A percentile compares a stretch with the other conserved stretches of the same genome.
phyloP scores from a whole-genome alignment of 92 coral and sea anemone species.

The Siderastrea siderea region DNA sequence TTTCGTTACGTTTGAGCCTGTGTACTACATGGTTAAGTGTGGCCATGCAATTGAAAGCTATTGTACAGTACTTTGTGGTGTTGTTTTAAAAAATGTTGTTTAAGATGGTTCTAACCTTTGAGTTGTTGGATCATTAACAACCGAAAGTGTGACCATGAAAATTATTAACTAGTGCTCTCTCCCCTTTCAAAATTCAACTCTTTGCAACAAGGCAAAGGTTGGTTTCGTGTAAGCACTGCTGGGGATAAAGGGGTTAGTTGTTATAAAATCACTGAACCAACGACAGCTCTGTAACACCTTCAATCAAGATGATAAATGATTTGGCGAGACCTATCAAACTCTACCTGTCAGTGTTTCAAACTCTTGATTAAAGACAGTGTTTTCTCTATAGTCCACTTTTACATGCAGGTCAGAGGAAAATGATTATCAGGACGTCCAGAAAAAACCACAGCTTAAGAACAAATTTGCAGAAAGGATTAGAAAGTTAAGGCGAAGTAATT shows the following conservation, averaged over 20 bases:
- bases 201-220: no score
- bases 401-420: not conserved
- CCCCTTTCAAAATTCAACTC: not conserved
- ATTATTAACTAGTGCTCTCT: no score
- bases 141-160: no score
- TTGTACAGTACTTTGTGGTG: no score
- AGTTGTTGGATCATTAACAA: no score
- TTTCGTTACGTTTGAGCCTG: no score
- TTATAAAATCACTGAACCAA: not conserved
- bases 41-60: no score
- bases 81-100: no score
- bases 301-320: conserved; percentile 26
- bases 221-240: not conserved
- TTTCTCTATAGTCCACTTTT: not conserved
- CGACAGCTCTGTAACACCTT: not conserved
- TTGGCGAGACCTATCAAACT: conserved; percentile 4
- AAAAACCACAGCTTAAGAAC: not conserved
- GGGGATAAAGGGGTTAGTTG: conserved; percentile 27
- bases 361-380: not conserved
- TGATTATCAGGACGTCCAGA: not conserved
- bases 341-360: not conserved
- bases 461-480: conserved; percentile 3
- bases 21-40: no score
- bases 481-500: conserved; percentile 7
- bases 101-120: no score